Evolutionary conservation across 2,888 invertebrate genomes (phyloP).

Genomic region (Zygothrica quintamaculata): DNA sequence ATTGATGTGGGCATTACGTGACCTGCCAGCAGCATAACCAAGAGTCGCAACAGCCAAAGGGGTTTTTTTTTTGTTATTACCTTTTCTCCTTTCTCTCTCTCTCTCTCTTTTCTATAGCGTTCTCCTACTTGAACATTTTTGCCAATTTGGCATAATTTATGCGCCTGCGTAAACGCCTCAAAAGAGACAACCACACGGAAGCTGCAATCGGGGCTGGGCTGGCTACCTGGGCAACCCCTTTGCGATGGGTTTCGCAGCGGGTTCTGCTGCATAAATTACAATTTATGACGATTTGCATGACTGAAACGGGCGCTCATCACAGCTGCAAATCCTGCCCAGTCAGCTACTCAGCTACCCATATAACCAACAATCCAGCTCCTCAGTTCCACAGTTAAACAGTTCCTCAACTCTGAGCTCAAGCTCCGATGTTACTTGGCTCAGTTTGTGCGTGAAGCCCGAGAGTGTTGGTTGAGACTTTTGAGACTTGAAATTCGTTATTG

Average conservation of each 20-base stretch:
- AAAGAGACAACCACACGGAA: constrained; percentile 43
- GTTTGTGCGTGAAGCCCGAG: constrained; percentile 70
- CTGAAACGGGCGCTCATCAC: constrained; percentile 50
- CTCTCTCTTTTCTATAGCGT: constrained; percentile 10
- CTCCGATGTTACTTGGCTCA: no score
- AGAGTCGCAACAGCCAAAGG: constrained; percentile 54
- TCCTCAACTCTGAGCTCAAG: no score
- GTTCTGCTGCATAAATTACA: constrained; percentile 78
- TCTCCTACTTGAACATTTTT: constrained; percentile 10
- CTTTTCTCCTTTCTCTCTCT: constrained; percentile 38
- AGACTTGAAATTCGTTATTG: background rate
- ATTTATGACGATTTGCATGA: constrained; percentile 82
- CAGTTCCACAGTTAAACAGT: background rate
- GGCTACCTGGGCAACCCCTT: constrained; percentile 54
- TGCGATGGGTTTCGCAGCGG: constrained; percentile 53
- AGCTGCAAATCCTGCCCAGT: constrained; percentile 57
- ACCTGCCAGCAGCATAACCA: constrained; percentile 65
- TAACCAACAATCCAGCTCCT: constrained; percentile 14
- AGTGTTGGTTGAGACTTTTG: constrained; percentile 48
- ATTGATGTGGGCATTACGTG: constrained; percentile 82
- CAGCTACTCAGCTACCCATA: constrained; percentile 12
- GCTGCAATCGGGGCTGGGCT: constrained; percentile 31
- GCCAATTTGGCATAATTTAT: constrained; percentile 76
- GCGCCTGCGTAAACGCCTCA: constrained; percentile 82
- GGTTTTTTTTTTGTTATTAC: no score